A percentile compares a stretch with the other conserved stretches of the same genome.
Conservation (phyloP, 2,888 invertebrate species). For the Matsumyia berberina region DNA sequence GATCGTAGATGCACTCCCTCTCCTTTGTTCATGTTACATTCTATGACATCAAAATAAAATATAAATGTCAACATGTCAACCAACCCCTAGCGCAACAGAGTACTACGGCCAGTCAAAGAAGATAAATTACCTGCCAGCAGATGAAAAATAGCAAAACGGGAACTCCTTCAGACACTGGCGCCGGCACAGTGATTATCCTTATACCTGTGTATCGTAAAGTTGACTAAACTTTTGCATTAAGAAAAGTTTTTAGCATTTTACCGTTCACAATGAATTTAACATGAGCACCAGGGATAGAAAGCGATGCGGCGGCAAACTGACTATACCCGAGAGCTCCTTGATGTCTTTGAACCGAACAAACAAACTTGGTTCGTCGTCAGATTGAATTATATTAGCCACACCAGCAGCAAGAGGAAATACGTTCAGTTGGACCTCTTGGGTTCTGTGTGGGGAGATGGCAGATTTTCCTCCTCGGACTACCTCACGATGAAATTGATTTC, state of each 20-base stretch:
- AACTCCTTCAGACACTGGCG: slow-evolving; percentile 9
- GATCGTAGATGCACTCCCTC: not conserved
- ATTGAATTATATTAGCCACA: slow-evolving; percentile 21
- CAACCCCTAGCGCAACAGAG: not conserved
- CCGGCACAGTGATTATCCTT: slow-evolving; percentile 29
- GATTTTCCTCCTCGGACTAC: not conserved
- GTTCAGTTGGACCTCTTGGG: slow-evolving; percentile 12
- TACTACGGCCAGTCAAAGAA: not conserved
- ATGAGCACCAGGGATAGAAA: not conserved
- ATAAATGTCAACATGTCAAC: slow-evolving; percentile 19
- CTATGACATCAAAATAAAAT: not conserved
- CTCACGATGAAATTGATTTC: slow-evolving; percentile 7
- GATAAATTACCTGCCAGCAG: slow-evolving; percentile 39
- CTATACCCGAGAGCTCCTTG: not conserved
- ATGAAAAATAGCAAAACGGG: slow-evolving; percentile 25
- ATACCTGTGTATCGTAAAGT: not conserved
- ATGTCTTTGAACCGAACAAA: slow-evolving; percentile 39
- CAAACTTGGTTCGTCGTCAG: slow-evolving; percentile 24
- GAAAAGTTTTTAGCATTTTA: not conserved
- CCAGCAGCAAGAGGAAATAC: slow-evolving; percentile 5
- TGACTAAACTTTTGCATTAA: slow-evolving; percentile 13
- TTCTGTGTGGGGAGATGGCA: not conserved
- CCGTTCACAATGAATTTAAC: not conserved
- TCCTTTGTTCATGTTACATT: not conserved
- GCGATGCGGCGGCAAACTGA: not conserved